A percentile compares a stretch with the other conserved stretches of the same genome.
These are phyloP conservation scores for Coregonus ussuriensis DNA, from an alignment of 2,797 vertebrate genomes.

Conservation along the genomic window DNA sequence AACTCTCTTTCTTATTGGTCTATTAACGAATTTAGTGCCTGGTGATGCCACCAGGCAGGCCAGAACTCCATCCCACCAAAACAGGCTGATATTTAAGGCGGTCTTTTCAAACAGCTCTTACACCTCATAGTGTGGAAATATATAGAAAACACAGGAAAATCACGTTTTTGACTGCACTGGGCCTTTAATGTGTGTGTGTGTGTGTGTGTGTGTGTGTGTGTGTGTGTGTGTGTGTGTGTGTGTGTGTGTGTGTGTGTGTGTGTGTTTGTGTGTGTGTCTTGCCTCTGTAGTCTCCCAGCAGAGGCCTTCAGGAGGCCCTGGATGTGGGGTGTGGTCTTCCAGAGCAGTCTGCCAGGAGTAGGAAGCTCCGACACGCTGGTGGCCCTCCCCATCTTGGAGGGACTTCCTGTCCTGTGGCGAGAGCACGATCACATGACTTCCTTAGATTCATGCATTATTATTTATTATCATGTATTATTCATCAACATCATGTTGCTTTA, in stretches of 20 bases:
- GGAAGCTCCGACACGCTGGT: constrained; percentile 81
- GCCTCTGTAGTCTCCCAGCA: constrained; percentile 86
- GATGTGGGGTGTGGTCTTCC: constrained; percentile 87
- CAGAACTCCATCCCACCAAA: too few species aligned
- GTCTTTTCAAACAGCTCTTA: too few species aligned
- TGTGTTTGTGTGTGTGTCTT: constrained; percentile 22
- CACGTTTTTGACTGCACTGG: too few species aligned
- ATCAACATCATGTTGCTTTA: neutral
- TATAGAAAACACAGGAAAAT: too few species aligned
- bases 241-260: neutral
- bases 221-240: neutral
- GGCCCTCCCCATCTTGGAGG: constrained; percentile 74
- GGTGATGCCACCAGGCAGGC: too few species aligned
- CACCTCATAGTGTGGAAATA: too few species aligned
- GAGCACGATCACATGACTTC: neutral
- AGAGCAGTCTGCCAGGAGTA: constrained; percentile 83
- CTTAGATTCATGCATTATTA: neutral
- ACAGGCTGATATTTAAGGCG: too few species aligned
- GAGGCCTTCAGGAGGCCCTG: constrained; percentile 80
- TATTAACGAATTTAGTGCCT: too few species aligned
- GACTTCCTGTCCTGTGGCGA: constrained; percentile 75
- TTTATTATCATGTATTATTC: neutral
- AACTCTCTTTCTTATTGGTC: too few species aligned
- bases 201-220: neutral
- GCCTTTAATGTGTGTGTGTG: neutral